Evolutionary conservation across 2,888 invertebrate species (phyloP).

Genomic region (Drosophila incognita): DNA sequence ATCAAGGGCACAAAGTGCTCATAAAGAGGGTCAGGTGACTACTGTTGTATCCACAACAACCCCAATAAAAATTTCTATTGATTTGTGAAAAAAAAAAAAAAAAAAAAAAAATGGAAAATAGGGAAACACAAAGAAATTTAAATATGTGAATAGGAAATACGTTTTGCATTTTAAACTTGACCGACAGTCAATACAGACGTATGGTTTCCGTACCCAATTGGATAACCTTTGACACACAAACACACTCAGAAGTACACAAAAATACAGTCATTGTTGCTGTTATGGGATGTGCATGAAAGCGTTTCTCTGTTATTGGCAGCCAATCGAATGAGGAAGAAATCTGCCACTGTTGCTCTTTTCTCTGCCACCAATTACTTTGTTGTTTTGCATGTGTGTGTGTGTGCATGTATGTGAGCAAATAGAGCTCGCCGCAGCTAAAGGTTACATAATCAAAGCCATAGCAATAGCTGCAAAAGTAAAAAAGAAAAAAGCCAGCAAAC

Average conservation of each 20-base stretch:
- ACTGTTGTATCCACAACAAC: neutral
- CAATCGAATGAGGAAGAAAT: slow-evolving; percentile 43
- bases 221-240: slow-evolving; percentile 37
- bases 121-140: slow-evolving; percentile 37
- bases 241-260: slow-evolving; percentile 1
- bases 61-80: slow-evolving; percentile 23
- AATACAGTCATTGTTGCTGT: slow-evolving; percentile 3
- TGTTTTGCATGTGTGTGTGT: slow-evolving; percentile 32
- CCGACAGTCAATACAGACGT: slow-evolving; percentile 61
- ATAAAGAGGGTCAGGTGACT: neutral
- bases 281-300: slow-evolving; percentile 20
- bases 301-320: slow-evolving; percentile 62
- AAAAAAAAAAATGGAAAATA: neutral
- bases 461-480: slow-evolving; percentile 37
- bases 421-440: slow-evolving; percentile 40
- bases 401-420: slow-evolving; percentile 15
- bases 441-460: slow-evolving; percentile 64
- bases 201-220: slow-evolving; percentile 24
- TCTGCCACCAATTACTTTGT: slow-evolving; percentile 53
- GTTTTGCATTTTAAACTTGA: slow-evolving; percentile 71
- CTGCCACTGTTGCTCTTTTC: slow-evolving; percentile 39
- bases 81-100: slow-evolving; percentile 1
- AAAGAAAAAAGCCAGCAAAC: slow-evolving; percentile 12
- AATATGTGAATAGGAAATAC: slow-evolving; percentile 50
- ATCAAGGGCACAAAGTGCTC: neutral